These are phyloP conservation scores for Embidobia sp. DNA, from an alignment of 2,888 invertebrate genomes.

Conservation along the genomic window DNA sequence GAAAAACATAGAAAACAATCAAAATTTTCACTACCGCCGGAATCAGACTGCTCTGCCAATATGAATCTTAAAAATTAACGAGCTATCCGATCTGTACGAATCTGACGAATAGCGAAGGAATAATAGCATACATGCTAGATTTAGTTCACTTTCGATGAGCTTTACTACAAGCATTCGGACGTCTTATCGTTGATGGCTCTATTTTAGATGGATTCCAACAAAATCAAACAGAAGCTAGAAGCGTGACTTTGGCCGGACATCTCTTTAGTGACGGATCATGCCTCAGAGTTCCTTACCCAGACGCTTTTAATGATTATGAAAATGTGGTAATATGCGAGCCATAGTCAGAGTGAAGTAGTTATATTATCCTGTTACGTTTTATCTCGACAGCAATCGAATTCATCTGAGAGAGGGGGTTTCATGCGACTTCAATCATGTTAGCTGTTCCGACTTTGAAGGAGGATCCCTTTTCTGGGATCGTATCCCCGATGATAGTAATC, in stretches of 20 bases:
- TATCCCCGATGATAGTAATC: constrained; percentile 4
- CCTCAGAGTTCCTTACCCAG: neutral
- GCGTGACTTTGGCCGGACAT: neutral
- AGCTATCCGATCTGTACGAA: too few species aligned
- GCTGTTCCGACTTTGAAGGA: constrained; percentile 43
- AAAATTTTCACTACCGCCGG: too few species aligned
- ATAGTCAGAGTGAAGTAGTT: neutral
- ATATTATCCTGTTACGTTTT: neutral
- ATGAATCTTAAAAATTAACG: too few species aligned
- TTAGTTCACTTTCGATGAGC: neutral
- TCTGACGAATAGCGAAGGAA: too few species aligned
- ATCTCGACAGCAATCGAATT: neutral
- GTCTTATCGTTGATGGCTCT: neutral
- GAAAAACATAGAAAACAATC: too few species aligned
- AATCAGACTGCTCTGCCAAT: too few species aligned
- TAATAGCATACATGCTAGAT: neutral
- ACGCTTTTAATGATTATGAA: neutral
- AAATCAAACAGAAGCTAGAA: neutral
- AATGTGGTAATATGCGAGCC: neutral
- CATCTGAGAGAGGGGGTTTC: neutral
- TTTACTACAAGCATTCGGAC: neutral
- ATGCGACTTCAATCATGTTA: neutral
- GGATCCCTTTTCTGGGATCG: constrained; percentile 45
- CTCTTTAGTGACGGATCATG: neutral
- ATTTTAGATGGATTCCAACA: neutral